Evolutionary conservation across 2,113 vertebrate genomes (phyloP), one percentile per base, ranked within the genome.

Genomic region (Hiodon alosoides): DNA sequence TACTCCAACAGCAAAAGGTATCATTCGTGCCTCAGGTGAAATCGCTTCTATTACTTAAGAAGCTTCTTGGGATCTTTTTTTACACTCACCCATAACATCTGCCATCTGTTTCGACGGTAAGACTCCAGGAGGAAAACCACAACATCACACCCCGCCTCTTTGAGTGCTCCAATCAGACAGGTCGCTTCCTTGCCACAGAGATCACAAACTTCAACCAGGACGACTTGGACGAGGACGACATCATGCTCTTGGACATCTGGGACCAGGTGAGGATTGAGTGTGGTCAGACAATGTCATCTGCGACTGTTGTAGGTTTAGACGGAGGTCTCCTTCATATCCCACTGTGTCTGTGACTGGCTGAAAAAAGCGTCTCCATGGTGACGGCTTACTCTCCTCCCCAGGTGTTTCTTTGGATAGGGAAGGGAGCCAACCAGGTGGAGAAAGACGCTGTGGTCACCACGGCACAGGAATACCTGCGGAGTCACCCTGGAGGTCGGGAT

Each of bases 111-210:
- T 16, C 60, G 46, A 52, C 68, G 48, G 66, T 3, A 61, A 96
- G 94, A 76, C 83, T 95, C 14, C 93, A 95, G 79, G 89, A 94
- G 4, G 91, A 93, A 78, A 87, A 55, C 6, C 0, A 5, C 7
- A 84, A 77, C 0, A 73, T 93, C 52, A 1, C 71, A 0, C 90
- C 94, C 0, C 87, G 94, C 4, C 91, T 96, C 74, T 96, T 94
- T 4, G 93, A 95, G 80, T 96, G 94, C 82, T 95, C 94, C 82
- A 96, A 93, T 79, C 80, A 95, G 84, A 94, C 91, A 0, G 94
- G 94, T 50, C 88, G 82, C 5, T 96, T 96, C 61, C 2, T 89
- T 79, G 94, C 93, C 75, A 94, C 91, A 0, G 94, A 96, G 78
- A 90, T 96, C 4, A 53, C 87, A 0, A 88, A 94, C 82, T 95